Evolutionary conservation across 2,888 invertebrate genomes (phyloP), one percentile per base, ranked within the genome.

Genomic region (Uropetala carovei): DNA sequence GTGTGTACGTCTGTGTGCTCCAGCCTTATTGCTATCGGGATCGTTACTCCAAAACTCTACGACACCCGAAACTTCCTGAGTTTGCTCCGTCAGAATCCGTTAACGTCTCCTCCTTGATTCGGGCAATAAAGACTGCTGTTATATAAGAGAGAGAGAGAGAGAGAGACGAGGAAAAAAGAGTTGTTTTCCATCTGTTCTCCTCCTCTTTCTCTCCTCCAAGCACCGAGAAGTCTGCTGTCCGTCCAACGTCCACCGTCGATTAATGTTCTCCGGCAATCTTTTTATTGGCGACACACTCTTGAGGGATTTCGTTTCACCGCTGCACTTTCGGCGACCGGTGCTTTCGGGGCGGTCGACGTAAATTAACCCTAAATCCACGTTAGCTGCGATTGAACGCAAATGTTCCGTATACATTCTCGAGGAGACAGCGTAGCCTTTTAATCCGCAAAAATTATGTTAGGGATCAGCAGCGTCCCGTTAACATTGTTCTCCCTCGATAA

Each of bases 71-170:
- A 85, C 85, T 85, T 58, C 27, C 85, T 82, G 27, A 22, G 86
- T 56, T 43, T 56, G 83, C 43, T 59, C 86, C 86, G 59, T 86
- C 86, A 60, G 8, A 86, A 86, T 86, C 86, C 86, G 86, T 86
- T 86, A 86, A 86, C 59, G 59, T 86, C 86, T 30, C 22, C 43
- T 60, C 9, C 89, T 43, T 64, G 89, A 89, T 64, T 89, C 89
- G 43, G 89, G 68, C 89, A 64, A 89, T 89, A 89, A 89, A 89
- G 64, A 60, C n/a, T 43, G 64, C 64, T 43, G 68, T 86, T 86
- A 86, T 30, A 59, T 89, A 89, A 64, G 68, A 56, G 89, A 27
- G 43, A 43, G 43, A 68, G 27, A 86, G 30, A 7, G 27, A 83
- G 83, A 27, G 5, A 3, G 58, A 22, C 58, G 85, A 86, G 43